Evolutionary conservation across 2,888 invertebrate species (phyloP).

Genomic region (Siphlonurus alternatus): DNA sequence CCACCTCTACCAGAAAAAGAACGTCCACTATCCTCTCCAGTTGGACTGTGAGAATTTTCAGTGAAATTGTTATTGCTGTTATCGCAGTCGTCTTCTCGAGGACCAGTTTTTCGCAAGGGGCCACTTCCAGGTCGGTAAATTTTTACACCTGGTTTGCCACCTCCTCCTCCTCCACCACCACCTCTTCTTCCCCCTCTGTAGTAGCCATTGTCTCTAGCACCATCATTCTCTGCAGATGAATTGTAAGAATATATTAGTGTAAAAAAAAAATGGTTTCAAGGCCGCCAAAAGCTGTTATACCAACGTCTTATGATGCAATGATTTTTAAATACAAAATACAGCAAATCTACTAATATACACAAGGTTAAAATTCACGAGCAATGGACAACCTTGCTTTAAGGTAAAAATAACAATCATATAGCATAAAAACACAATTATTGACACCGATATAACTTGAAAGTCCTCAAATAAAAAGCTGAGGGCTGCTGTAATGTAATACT

Average conservation of each 20-base stretch:
- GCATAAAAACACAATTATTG: no score
- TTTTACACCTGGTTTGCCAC: constrained; percentile 28
- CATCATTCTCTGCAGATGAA: background rate
- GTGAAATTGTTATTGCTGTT: constrained; percentile 11
- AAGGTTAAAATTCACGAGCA: no score
- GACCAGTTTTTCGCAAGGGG: constrained; percentile 44
- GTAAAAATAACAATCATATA: no score
- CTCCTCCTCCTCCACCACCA: background rate
- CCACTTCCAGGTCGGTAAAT: constrained; percentile 64
- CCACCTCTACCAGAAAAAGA: constrained; percentile 3
- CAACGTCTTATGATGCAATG: background rate
- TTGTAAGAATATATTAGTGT: no score
- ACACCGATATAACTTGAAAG: no score
- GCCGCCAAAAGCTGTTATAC: background rate
- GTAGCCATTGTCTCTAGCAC: background rate
- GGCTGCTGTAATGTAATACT: no score
- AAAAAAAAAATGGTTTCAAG: background rate
- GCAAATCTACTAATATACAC: no score
- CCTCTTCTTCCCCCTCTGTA: background rate
- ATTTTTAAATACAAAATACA: no score
- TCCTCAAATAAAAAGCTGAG: no score
- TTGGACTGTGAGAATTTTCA: constrained; percentile 10
- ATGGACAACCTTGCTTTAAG: no score
- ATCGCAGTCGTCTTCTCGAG: constrained; percentile 11
- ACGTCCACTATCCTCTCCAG: constrained; percentile 1